phyloP scores from a whole-genome alignment of 2,113 vertebrate species.

The Engraulis encrasicolus region DNA sequence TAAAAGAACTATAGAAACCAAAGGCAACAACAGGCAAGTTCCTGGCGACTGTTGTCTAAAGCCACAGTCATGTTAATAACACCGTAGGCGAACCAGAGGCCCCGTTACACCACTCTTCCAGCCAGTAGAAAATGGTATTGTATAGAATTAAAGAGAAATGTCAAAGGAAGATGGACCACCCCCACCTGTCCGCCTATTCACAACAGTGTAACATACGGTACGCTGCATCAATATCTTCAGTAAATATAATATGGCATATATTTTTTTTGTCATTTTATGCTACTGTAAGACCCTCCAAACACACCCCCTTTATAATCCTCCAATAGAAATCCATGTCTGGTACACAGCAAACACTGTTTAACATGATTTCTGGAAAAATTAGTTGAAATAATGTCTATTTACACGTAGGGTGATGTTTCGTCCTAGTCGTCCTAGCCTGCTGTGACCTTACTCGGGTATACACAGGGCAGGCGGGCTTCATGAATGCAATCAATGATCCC shows the following conservation, averaged over 20 bases:
- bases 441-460: constrained; percentile 9
- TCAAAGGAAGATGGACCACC: constrained; percentile 27
- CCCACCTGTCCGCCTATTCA: constrained; percentile 24
- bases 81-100: constrained; percentile 64
- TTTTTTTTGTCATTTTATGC: constrained; percentile 9
- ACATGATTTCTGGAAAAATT: constrained; percentile 38
- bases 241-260: constrained; percentile 33
- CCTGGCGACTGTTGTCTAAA: constrained; percentile 60
- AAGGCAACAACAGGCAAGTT: constrained; percentile 79
- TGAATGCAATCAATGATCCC: constrained; percentile 3
- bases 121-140: constrained; percentile 26
- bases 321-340: constrained; percentile 40
- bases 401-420: constrained; percentile 52
- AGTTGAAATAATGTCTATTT: constrained; percentile 28
- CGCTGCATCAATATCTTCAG: constrained; percentile 39
- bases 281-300: constrained; percentile 12
- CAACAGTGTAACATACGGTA: constrained; percentile 51
- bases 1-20: constrained; percentile 70
- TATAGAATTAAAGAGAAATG: constrained; percentile 44
- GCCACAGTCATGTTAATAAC: constrained; percentile 48
- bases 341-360: constrained; percentile 48
- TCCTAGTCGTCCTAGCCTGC: constrained; percentile 30
- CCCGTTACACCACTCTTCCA: constrained; percentile 51
- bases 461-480: constrained; percentile 9
- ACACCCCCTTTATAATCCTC: constrained; percentile 18